These are phyloP conservation scores for Staurois parvus DNA, from an alignment of 2,797 vertebrate genomes.

Conservation along the genomic window DNA sequence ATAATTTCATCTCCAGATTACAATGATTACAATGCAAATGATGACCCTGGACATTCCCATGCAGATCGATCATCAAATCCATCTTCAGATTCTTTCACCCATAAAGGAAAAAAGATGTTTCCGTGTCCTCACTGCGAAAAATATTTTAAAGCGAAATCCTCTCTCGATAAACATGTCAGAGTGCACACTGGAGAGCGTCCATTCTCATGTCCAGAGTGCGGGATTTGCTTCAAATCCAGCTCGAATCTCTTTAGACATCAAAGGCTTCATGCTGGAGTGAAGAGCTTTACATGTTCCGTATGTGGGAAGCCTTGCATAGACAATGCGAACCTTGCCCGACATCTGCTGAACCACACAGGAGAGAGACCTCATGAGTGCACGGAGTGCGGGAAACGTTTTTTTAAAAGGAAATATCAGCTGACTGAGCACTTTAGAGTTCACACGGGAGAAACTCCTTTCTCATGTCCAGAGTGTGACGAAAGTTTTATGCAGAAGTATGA, in stretches of 20 bases:
- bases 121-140: neutral
- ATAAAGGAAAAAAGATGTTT: conserved; percentile 53
- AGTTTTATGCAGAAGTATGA: neutral
- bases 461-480: neutral
- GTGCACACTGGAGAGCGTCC: conserved; percentile 3
- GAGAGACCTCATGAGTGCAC: conserved; percentile 56
- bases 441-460: neutral
- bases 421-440: conserved; percentile 58
- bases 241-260: conserved; percentile 64
- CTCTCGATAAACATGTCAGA: conserved; percentile 3
- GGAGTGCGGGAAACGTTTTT: conserved; percentile 64
- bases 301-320: conserved; percentile 62
- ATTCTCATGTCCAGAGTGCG: conserved; percentile 48
- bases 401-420: conserved; percentile 63
- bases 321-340: conserved; percentile 62
- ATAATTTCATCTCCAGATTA: neutral
- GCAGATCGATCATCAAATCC: no score
- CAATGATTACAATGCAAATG: neutral
- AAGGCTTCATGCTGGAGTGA: conserved; percentile 59
- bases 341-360: conserved; percentile 58
- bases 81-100: neutral
- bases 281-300: conserved; percentile 57
- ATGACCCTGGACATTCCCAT: neutral
- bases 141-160: conserved; percentile 12
- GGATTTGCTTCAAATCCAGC: conserved; percentile 60